Evolutionary conservation across 2,888 invertebrate species (phyloP).

Genomic region (Odontothrips loti): DNA sequence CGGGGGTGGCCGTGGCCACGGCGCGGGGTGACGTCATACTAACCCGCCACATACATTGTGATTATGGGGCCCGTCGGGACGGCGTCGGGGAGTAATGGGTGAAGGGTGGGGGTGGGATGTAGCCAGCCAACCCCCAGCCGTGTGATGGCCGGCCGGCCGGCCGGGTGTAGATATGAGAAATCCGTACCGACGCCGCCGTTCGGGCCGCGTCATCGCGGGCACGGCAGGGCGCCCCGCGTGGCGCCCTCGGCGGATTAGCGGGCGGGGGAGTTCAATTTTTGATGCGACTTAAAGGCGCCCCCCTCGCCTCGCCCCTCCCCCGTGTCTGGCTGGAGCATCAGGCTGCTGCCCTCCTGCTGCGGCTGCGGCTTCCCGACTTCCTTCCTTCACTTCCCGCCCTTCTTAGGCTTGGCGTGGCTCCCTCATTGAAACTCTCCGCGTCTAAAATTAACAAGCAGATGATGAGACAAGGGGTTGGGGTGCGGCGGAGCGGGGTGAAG

Average conservation of each 20-base stretch:
- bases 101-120: no score
- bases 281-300: neutral
- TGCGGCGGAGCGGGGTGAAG: neutral
- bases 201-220: no score
- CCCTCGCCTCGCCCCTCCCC: neutral
- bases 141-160: no score
- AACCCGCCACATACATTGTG: neutral
- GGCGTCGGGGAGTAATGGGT: neutral
- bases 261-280: no score
- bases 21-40: neutral
- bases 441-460: slow-evolving; percentile 27
- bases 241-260: no score
- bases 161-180: no score
- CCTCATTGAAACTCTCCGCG: slow-evolving; percentile 10
- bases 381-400: neutral
- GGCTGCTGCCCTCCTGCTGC: neutral
- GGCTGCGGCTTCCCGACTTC: neutral
- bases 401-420: neutral
- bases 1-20: neutral
- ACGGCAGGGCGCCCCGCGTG: no score
- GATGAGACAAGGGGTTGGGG: neutral
- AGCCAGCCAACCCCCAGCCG: no score
- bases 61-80: neutral
- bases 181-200: no score
- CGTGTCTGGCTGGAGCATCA: neutral